A percentile compares a stretch with the other conserved stretches of the same genome.
phyloP scores from a whole-genome alignment of 2,113 vertebrate species.

The Apteryx owenii region DNA sequence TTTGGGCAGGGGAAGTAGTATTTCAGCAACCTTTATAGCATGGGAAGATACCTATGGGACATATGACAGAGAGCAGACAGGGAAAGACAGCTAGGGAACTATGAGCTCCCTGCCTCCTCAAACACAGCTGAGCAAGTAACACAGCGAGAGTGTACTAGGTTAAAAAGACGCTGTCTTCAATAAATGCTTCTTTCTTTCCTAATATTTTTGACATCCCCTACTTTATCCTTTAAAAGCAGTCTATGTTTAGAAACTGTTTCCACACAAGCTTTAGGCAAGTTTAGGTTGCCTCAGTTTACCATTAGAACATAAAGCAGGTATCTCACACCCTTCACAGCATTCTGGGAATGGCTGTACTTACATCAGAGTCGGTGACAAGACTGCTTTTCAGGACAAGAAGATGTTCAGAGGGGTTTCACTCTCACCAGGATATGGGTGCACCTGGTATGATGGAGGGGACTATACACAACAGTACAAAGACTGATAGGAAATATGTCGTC shows the following conservation, averaged over 20 bases:
- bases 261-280: neutral
- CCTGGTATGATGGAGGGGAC: neutral
- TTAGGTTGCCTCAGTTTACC: neutral
- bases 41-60: neutral
- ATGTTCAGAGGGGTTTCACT: neutral
- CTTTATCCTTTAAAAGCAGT: neutral
- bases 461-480: neutral
- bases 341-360: neutral
- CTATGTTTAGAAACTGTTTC: neutral
- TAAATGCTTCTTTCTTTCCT: neutral
- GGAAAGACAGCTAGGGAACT: neutral
- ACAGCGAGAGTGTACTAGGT: neutral
- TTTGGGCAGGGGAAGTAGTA: neutral
- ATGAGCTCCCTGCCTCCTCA: neutral
- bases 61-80: neutral
- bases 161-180: neutral
- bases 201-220: neutral
- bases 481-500: neutral
- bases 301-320: neutral
- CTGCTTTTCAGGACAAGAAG: neutral
- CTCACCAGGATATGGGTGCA: neutral
- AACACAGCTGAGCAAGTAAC: neutral
- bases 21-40: neutral
- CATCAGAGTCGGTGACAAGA: neutral
- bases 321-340: neutral